Conservation (phyloP, 2,797 vertebrate species). For the Aplochiton taeniatus region DNA sequence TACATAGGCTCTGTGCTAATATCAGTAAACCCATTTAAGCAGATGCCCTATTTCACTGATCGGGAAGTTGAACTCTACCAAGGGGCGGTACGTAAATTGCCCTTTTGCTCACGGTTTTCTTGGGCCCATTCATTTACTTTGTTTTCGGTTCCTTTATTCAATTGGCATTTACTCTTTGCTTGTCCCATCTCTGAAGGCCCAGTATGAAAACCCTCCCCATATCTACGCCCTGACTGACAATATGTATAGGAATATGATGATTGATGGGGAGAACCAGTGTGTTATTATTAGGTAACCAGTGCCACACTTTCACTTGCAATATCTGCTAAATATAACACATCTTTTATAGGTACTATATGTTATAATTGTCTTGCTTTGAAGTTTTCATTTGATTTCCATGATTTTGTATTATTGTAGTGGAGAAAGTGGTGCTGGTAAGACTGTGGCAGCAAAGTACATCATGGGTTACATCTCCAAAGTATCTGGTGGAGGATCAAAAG, state of each 20-base stretch:
- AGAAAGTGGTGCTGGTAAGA: conserved; percentile 97
- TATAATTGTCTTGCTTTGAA: not conserved
- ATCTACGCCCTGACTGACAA: conserved; percentile 94
- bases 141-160: no score
- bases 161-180: no score
- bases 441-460: conserved; percentile 97
- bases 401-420: conserved; percentile 71
- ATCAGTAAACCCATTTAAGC: conserved; percentile 96
- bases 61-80: conserved; percentile 93
- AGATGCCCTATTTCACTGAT: conserved; percentile 98
- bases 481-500: conserved; percentile 92
- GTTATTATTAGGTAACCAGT: conserved; percentile 91
- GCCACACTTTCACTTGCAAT: not conserved
- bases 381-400: conserved; percentile 19
- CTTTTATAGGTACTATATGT: not conserved
- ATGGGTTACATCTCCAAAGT: conserved; percentile 99
- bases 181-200: conserved; percentile 76
- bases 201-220: conserved; percentile 96
- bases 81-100: conserved; percentile 85
- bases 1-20: conserved; percentile 95
- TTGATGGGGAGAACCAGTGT: conserved; percentile 93
- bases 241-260: conserved; percentile 99
- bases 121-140: not conserved
- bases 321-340: not conserved
- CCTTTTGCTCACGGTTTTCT: not conserved